Base-by-base conservation (phyloP, 2,888 invertebrate species). In the Acleris literana region DNA sequence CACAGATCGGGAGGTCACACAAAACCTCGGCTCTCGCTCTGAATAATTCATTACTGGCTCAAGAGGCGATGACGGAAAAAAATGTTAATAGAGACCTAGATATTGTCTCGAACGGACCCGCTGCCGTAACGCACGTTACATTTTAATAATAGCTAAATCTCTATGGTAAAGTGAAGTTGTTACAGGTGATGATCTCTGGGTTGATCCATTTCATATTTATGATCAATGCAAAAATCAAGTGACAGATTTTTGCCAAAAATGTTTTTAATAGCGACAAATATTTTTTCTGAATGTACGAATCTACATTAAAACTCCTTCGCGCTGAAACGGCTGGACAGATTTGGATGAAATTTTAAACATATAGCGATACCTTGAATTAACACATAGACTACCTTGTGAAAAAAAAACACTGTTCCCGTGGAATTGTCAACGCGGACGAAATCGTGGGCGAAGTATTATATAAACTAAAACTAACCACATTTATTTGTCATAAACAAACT, bases 21-120 rank as follows among this genome's bases (percentile, higher is more conserved):
- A 81, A 82, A 83, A 81, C 79, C 77, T 68, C 68, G 72, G 77
- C 76, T 78, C 79, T 75, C 77, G 77, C 22, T 52, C 70, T 87
- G 86, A 86, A 87, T 87, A 76, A 87, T 87, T 87, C 87, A 87
- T 83, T 73, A 74, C 71, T 51, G 69, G 75, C 75, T 75, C 77
- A 72, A 71, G 74, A 75, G 73, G 72, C 77, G 76, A 76, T 78
- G 79, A 79, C 77, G 75, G 74, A 70, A 70, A 73, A 72, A 73
- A 76, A 74, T 73, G 72, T 74, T 76, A 78, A 81, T 80, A 77
- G 76, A 77, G 78, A 70, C 73, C 71, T 73, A 73, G 71, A 68
- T 71, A 71, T 43, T 55, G 55, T 43, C 39, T 22, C 25, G 9
- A 46, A 57, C 57, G 48, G 53, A 16, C 60, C 65, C 51, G 65